Percentiles rank a stretch among this genome's conserved stretches.
phyloP scores from a whole-genome alignment of 1,140 invertebrate species.

The Drosophila cardini region DNA sequence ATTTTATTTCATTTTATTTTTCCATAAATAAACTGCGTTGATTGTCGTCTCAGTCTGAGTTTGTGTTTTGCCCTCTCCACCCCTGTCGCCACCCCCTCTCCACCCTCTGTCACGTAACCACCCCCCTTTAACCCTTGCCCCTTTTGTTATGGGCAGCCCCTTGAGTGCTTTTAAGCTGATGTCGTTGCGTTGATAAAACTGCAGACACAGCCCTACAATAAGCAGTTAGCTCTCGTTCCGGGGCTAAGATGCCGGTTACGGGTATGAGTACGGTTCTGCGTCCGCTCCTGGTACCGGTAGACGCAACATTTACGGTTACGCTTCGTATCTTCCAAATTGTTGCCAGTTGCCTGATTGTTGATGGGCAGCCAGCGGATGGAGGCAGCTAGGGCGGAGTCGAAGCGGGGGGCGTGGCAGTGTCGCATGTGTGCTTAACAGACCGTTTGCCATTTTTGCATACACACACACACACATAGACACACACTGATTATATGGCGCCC shows the following conservation, averaged over 20 bases:
- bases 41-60: constrained; percentile 71
- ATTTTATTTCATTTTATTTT: constrained; percentile 84
- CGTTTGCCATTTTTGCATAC: constrained; percentile 80
- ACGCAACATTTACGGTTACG: constrained; percentile 63
- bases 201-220: constrained; percentile 77
- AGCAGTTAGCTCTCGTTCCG: constrained; percentile 34
- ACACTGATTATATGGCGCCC: constrained; percentile 70
- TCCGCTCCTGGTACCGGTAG: constrained; percentile 34
- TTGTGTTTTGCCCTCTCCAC: background rate
- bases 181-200: constrained; percentile 81
- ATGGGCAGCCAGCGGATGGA: constrained; percentile 35
- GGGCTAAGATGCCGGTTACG: constrained; percentile 32
- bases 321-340: constrained; percentile 81
- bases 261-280: constrained; percentile 29
- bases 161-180: constrained; percentile 82
- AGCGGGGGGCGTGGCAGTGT: constrained; percentile 56
- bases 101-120: background rate
- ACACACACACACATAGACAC: constrained; percentile 45
- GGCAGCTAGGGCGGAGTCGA: constrained; percentile 15
- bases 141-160: constrained; percentile 54
- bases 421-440: constrained; percentile 82
- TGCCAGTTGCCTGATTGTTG: constrained; percentile 74
- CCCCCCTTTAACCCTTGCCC: constrained; percentile 62
- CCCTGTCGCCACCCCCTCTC: too few species aligned
- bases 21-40: constrained; percentile 83